A percentile compares a stretch with the other conserved stretches of the same genome.
phyloP scores from a whole-genome alignment of 2,888 invertebrate genomes.

The Eupithecia tripunctaria region DNA sequence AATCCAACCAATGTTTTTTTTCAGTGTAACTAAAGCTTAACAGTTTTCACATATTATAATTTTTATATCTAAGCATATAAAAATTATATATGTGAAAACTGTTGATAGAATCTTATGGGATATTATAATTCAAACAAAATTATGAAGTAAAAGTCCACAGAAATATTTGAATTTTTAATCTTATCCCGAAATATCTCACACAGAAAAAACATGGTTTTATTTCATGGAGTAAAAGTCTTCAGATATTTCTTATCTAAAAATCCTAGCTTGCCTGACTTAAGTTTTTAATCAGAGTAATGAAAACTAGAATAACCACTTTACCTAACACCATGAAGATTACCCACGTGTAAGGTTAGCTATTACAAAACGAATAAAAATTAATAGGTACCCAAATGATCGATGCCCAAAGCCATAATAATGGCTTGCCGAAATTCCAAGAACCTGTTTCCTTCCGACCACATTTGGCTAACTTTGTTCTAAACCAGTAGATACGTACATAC shows the following conservation, averaged over 20 bases:
- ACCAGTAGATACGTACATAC: constrained; percentile 17
- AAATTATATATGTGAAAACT: too few relatives aligned
- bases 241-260: background rate
- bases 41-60: too few relatives aligned
- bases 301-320: background rate
- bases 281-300: background rate
- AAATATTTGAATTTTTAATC: too few relatives aligned
- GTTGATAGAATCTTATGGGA: too few relatives aligned
- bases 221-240: background rate
- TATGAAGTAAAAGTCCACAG: too few relatives aligned
- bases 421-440: constrained; percentile 25
- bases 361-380: background rate
- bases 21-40: too few relatives aligned
- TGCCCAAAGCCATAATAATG: background rate
- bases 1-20: too few relatives aligned
- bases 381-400: background rate
- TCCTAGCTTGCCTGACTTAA: background rate
- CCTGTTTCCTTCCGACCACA: constrained; percentile 23
- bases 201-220: background rate
- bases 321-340: background rate
- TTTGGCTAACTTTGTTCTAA: constrained; percentile 24
- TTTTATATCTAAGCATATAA: too few relatives aligned
- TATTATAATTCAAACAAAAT: too few relatives aligned
- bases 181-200: background rate
- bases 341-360: background rate